A percentile compares a stretch with the other conserved stretches of the same genome.
Conservation (phyloP, 2,797 vertebrate species). For the Columba guinea region DNA sequence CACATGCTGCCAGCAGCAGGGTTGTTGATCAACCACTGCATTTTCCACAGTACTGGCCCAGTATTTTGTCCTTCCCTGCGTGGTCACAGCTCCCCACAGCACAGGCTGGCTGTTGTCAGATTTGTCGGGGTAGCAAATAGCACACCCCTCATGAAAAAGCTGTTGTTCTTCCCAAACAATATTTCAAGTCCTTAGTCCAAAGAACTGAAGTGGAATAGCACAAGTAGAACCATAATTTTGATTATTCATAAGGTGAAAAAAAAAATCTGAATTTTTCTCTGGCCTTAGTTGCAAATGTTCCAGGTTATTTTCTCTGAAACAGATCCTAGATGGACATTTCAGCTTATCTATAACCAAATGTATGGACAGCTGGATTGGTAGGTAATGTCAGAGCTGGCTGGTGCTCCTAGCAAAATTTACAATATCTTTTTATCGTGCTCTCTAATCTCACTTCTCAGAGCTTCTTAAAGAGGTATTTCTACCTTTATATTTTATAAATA, state of each 20-base stretch:
- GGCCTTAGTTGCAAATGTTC: background rate
- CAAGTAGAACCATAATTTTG: background rate
- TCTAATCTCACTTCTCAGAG: background rate
- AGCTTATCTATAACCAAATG: background rate
- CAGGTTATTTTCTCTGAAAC: background rate
- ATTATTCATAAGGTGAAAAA: background rate
- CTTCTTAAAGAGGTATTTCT: background rate
- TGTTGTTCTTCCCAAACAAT: background rate
- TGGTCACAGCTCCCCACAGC: background rate
- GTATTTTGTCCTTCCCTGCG: background rate
- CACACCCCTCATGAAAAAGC: background rate
- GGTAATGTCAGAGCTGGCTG: background rate
- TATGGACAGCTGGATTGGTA: background rate
- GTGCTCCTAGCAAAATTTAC: background rate
- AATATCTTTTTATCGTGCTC: rapidly evolving
- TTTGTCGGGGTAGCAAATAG: background rate
- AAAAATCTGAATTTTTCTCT: background rate
- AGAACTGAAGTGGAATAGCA: background rate
- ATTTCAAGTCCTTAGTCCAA: background rate
- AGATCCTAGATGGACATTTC: background rate
- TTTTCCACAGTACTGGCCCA: background rate
- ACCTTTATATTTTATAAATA: background rate
- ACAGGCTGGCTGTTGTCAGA: background rate
- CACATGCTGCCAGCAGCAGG: background rate
- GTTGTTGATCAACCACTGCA: rapidly evolving